Evolutionary conservation across 2,113 vertebrate genomes (phyloP), one percentile per base, ranked within the genome.

Genomic region (Verasper variegatus): DNA sequence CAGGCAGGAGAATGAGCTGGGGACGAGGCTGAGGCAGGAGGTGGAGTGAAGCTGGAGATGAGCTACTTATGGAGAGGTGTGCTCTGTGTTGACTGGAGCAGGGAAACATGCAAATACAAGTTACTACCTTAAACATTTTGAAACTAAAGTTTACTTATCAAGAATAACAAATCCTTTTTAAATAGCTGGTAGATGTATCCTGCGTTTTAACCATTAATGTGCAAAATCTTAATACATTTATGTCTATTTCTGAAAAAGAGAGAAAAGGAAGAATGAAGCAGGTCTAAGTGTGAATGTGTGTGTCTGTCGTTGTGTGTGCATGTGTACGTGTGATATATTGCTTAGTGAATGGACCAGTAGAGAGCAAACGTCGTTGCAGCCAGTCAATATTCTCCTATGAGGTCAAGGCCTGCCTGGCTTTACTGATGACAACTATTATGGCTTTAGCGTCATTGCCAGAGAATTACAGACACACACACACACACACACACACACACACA

Each of bases 341-440:
- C 74, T 64, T 62, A 72, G 81, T 73, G 61, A 79, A 83, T 66
- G 65, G 31, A 58, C 45, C 58, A 62, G 31, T 31, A 31, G 65
- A 76, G 64, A 70, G 65, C 83, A 83, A 71, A 82, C 68, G 81
- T 69, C 11, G 18, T 71, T 77, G 49, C 61, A 71, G 76, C 23
- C 47, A 51, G 61, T 68, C 66, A 60, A 70, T 82, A 27, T 78
- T 78, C 70, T 81, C 17, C 37, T 57, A 21, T 49, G 58, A 80
- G 82, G 80, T 89, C 82, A 85, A 76, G 82, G 71, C 15, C 47
- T 20, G 15, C 14, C 70, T 26, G 35, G 40, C 74, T 78, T 23
- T 68, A 74, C 74, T 81, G 74, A 83, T 76, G 72, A 80, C 67
- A 73, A 37, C 74, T 81, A 57, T 78, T 78, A 75, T 76, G 52